Base-by-base conservation (phyloP, 37 sponge, comb jelly and placozoan species). In the Crambe crambe region DNA sequence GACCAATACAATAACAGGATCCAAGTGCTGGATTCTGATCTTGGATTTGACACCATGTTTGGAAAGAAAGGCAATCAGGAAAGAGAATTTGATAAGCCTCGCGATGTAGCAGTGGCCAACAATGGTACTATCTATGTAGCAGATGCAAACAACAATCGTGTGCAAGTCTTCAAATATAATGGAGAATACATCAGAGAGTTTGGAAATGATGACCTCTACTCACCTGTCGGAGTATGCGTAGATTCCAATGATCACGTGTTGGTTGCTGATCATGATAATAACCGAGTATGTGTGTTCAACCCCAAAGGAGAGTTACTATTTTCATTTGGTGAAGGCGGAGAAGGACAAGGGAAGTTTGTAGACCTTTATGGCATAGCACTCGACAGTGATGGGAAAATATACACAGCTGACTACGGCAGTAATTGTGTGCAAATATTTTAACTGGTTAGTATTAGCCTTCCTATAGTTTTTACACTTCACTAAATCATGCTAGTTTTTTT, bases 401-500 rank as follows among this genome's bases (percentile, higher is more conserved):
- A 82, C 40, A 80, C 86, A 12, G 47, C 86, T 29, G 91, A 90
- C n/a, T 63, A 29, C 23, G 31, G 60, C 54, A 85, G 75, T 36
- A 58, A 82, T 64, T 22, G 86, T 3, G 56, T 90, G 4, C 91
- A 90, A 70, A 74, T 85, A 9, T 90, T 86, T 81, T n/a, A n/a
- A n/a, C n/a, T n/a, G n/a, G n/a, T n/a, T n/a, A n/a, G n/a, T n/a
- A n/a, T n/a, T n/a, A n/a, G n/a, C n/a, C n/a, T n/a, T n/a, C n/a
- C n/a, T n/a, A n/a, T n/a, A n/a, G n/a, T n/a, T n/a, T n/a, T n/a
- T n/a, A n/a, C n/a, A n/a, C n/a, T n/a, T n/a, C n/a, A n/a, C n/a
- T n/a, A n/a, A n/a, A n/a, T n/a, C n/a, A n/a, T n/a, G n/a, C n/a
- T n/a, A n/a, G n/a, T n/a, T n/a, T n/a, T n/a, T n/a, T n/a, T n/a